Evolutionary conservation across 2,797 vertebrate genomes (phyloP).

Genomic region (Brachyalestes nurse): DNA sequence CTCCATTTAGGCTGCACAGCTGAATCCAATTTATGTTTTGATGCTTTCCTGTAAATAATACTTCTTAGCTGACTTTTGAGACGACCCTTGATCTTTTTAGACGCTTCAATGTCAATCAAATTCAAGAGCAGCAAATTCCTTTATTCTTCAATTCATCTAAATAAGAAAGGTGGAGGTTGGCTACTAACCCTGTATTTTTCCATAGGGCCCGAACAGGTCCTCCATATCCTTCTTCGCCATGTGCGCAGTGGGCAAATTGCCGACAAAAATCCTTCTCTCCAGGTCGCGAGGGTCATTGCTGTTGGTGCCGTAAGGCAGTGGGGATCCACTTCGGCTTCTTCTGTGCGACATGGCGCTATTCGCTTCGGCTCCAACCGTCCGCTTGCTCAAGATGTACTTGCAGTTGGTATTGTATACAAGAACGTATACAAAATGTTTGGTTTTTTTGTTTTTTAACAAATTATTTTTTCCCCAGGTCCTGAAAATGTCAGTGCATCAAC

Average conservation of each 20-base stretch:
- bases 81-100: conserved; percentile 14
- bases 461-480: conserved; percentile 70
- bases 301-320: conserved; percentile 79
- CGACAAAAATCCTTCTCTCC: conserved; percentile 91
- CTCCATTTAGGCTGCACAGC: conserved; percentile 9
- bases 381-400: conserved; percentile 57
- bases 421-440: conserved; percentile 57
- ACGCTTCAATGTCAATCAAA: conserved; percentile 37
- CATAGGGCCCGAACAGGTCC: conserved; percentile 86
- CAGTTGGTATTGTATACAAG: conserved; percentile 65
- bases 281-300: conserved; percentile 87
- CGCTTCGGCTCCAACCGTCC: conserved; percentile 58
- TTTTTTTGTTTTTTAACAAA: conserved; percentile 60
- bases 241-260: conserved; percentile 89
- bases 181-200: conserved; percentile 90
- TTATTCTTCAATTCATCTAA: conserved; percentile 37
- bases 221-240: conserved; percentile 90
- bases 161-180: conserved; percentile 56
- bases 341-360: conserved; percentile 80
- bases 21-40: conserved; percentile 25
- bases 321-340: conserved; percentile 80
- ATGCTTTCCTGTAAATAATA: conserved; percentile 8
- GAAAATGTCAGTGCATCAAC: conserved; percentile 77
- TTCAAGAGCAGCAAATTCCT: conserved; percentile 31
- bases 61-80: conserved; percentile 19